phyloP scores from a whole-genome alignment of 2,797 vertebrate species.

The Muscicapa comitata region DNA sequence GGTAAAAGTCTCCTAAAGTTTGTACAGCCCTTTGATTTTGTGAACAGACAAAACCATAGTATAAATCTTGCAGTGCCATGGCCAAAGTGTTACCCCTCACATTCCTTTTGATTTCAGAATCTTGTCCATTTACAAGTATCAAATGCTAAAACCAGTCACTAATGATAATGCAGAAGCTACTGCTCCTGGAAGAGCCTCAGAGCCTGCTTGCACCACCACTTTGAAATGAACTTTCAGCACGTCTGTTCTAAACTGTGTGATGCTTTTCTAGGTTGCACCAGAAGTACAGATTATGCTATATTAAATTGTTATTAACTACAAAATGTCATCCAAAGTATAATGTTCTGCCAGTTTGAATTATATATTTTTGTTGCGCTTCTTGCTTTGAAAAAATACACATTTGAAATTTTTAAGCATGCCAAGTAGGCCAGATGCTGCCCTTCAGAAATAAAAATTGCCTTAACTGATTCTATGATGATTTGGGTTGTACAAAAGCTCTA shows the following conservation, averaged over 20 bases:
- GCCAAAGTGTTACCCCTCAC: background rate
- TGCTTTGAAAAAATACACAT: conserved; percentile 31
- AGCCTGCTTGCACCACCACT: background rate
- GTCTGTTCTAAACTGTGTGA: background rate
- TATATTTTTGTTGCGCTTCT: conserved; percentile 16
- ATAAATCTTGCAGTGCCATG: background rate
- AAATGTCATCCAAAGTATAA: background rate
- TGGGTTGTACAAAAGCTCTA: background rate
- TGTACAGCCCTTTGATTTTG: background rate
- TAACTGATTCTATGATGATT: background rate
- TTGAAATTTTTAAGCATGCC: conserved; percentile 5
- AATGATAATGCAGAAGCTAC: background rate
- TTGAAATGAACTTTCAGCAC: background rate
- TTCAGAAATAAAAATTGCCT: conserved; percentile 54
- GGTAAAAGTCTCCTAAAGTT: background rate
- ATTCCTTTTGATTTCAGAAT: background rate
- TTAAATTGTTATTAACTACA: conserved; percentile 3
- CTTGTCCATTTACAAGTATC: background rate
- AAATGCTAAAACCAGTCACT: background rate
- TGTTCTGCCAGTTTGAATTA: background rate
- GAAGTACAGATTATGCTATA: background rate
- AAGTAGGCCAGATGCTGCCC: conserved; percentile 44
- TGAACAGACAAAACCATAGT: background rate
- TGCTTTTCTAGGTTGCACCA: conserved; percentile 20
- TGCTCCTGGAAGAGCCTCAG: background rate